Percentiles rank a stretch among this genome's conserved stretches.
These are phyloP conservation scores for Lacanobia oleracea DNA, from an alignment of 2,888 invertebrate genomes.

Conservation along the genomic window DNA sequence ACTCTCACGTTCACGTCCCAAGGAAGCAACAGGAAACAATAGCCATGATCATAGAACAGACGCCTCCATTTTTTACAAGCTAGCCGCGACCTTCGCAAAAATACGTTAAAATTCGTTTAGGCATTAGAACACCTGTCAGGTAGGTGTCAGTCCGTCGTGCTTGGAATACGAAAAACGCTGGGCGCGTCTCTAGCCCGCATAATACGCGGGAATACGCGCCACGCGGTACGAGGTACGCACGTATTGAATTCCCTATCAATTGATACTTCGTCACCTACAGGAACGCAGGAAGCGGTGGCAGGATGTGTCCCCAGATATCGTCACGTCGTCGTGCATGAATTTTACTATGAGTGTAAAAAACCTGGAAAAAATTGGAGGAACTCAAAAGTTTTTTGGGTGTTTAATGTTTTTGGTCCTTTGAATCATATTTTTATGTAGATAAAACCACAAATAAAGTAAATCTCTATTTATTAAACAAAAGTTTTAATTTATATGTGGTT, in stretches of 20 bases:
- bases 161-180: conserved; percentile 79
- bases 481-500: too few species aligned
- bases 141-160: conserved; percentile 74
- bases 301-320: conserved; percentile 77
- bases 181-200: conserved; percentile 77
- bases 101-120: conserved; percentile 76
- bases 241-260: conserved; percentile 87
- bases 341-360: conserved; percentile 45
- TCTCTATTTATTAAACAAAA: too few species aligned
- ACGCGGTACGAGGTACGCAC: conserved; percentile 63
- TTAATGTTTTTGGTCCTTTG: neutral
- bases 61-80: conserved; percentile 16
- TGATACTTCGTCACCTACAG: conserved; percentile 82
- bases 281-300: conserved; percentile 80
- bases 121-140: conserved; percentile 76
- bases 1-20: conserved; percentile 2
- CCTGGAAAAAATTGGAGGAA: neutral
- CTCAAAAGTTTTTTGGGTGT: neutral
- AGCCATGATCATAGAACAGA: neutral
- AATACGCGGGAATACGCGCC: conserved; percentile 60
- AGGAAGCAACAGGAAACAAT: conserved; percentile 25
- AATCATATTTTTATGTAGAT: too few species aligned
- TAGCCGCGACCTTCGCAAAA: conserved; percentile 65
- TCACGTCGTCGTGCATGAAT: conserved; percentile 65
- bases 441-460: too few species aligned